Percentiles rank a stretch among this genome's conserved stretches.
Conservation (phyloP, 2,888 invertebrate genomes). For the Aproaerema taeniolella region DNA sequence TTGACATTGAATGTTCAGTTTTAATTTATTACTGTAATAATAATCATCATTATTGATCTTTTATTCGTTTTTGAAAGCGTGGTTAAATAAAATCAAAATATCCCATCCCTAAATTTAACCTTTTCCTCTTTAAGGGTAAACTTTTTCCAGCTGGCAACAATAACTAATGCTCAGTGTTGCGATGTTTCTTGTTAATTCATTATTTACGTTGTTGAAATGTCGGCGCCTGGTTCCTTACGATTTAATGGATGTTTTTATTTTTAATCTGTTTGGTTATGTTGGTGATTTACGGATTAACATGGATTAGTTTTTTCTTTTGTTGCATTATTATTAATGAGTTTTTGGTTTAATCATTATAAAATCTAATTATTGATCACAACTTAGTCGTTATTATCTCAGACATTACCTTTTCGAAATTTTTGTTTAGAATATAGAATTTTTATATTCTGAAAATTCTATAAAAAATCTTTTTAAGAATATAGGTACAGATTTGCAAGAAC, state of each 20-base stretch:
- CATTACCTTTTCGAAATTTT: no score
- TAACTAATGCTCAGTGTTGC: conserved; percentile 17
- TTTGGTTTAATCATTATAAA: not conserved
- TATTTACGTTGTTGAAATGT: conserved; percentile 23
- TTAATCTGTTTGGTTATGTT: conserved; percentile 7
- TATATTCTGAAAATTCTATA: no score
- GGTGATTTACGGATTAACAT: conserved; percentile 4
- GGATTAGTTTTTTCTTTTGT: not conserved
- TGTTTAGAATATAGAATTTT: no score
- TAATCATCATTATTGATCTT: not conserved
- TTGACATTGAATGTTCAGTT: no score
- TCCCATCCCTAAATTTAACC: conserved; percentile 4
- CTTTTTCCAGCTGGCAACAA: conserved; percentile 12
- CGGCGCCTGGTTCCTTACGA: conserved; percentile 20
- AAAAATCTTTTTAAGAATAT: no score
- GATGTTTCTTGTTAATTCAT: conserved; percentile 22
- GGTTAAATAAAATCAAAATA: not conserved
- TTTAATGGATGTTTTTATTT: conserved; percentile 19
- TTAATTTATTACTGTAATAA: not conserved
- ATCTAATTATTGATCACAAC: no score
- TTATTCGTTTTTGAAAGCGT: not conserved
- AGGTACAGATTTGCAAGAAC: no score
- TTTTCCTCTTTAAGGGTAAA: conserved; percentile 4
- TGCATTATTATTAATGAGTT: not conserved
- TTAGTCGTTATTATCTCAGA: no score